Evolutionary conservation across 2,113 vertebrate species (phyloP).

Genomic region (Plecturocebus donacophilus): DNA sequence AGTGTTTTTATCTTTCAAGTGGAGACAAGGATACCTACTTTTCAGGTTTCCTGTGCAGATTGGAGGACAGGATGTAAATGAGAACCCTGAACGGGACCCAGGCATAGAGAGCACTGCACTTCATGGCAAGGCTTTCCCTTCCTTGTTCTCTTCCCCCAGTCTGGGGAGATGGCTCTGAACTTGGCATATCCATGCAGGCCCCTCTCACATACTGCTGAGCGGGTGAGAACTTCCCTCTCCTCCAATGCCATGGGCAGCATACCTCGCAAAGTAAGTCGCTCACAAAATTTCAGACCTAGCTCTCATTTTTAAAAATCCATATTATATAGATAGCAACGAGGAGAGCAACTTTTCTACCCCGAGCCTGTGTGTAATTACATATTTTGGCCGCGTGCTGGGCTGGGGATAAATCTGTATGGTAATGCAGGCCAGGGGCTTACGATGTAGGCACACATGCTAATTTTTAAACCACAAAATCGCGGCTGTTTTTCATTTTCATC

Average conservation of each 20-base stretch:
- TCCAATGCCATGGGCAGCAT: background rate
- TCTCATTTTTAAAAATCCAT: background rate
- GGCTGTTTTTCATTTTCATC: constrained; percentile 73
- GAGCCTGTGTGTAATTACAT: constrained; percentile 77
- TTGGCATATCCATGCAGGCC: background rate
- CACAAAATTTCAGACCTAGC: background rate
- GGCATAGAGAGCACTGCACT: background rate
- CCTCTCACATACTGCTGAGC: no score
- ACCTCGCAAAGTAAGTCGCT: background rate
- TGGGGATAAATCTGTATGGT: constrained; percentile 68
- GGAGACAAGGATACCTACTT: background rate
- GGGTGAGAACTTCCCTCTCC: background rate
- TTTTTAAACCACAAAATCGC: constrained; percentile 72
- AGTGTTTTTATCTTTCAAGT: background rate
- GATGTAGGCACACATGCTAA: constrained; percentile 62
- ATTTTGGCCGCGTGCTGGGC: constrained; percentile 70
- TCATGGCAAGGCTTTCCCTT: background rate
- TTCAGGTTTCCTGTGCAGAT: background rate
- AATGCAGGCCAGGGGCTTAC: constrained; percentile 64
- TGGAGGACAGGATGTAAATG: background rate
- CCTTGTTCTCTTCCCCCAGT: background rate
- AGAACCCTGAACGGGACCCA: background rate
- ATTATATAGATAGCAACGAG: constrained; percentile 54
- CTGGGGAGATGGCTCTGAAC: background rate
- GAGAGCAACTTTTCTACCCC: constrained; percentile 34